Conservation (phyloP, 2,888 invertebrate species). For the Volucella bombylans region DNA sequence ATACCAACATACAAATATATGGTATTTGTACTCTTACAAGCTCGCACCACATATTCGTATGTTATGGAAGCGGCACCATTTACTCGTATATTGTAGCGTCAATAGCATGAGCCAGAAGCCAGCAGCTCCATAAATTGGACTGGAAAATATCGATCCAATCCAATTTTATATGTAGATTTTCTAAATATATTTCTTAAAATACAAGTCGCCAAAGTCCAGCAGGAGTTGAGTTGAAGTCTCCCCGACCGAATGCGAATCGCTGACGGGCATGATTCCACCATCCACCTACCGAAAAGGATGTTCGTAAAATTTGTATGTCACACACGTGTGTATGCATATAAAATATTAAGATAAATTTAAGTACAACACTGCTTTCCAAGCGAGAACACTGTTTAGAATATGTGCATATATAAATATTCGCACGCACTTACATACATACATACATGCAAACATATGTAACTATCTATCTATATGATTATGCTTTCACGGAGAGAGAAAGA, state of each 20-base stretch:
- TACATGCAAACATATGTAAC: constrained; percentile 8
- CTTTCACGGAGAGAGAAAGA: constrained; percentile 16
- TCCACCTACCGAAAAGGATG: constrained; percentile 72
- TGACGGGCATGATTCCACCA: constrained; percentile 72
- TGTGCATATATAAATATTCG: constrained; percentile 74
- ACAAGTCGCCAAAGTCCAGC: constrained; percentile 73
- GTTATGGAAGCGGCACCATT: constrained; percentile 7
- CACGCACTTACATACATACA: constrained; percentile 61
- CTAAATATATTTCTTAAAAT: constrained; percentile 76
- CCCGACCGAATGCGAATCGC: constrained; percentile 66
- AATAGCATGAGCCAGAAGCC: constrained; percentile 24
- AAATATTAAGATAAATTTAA: constrained; percentile 74
- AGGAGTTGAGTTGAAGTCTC: constrained; percentile 66
- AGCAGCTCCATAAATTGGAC: constrained; percentile 71
- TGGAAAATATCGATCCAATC: constrained; percentile 77
- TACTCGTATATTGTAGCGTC: constrained; percentile 1
- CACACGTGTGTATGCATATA: constrained; percentile 74
- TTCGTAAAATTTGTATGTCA: constrained; percentile 74
- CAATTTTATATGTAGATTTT: constrained; percentile 78
- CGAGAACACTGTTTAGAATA: constrained; percentile 74
- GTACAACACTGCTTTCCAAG: constrained; percentile 72
- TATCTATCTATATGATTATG: background rate
- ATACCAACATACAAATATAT: constrained; percentile 15
- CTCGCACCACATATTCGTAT: constrained; percentile 23
- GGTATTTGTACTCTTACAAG: background rate